Base-by-base conservation (phyloP, 1,140 invertebrate genomes). In the Drosophila pectinifera region DNA sequence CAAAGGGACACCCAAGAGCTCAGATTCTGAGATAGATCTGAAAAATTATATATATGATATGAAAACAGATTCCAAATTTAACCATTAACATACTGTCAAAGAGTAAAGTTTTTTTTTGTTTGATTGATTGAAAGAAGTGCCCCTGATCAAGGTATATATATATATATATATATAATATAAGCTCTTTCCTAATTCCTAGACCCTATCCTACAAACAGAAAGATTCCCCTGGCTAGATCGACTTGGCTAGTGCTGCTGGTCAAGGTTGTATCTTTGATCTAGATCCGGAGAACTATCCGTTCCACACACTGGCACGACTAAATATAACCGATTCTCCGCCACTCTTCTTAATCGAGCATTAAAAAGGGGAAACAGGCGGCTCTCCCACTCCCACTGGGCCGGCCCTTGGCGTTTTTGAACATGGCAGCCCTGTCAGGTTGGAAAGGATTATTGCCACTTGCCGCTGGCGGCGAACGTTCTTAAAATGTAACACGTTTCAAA, bases 401-500 rank as follows among this genome's bases (percentile, higher is more conserved):
- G 49, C 74, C 56, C 74, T 69, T 77, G 46, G 73, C 43, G 38
- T 74, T 48, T 34, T 63, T 38, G 31, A 73, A 74, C 74, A 73
- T 86, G 83, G 82, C 83, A 88, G 77, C 78, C 65, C 84, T 88
- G 83, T 88, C 83, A 88, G 70, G 85, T 88, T 88, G 73, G 57
- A 88, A 88, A 88, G 84, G 83, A 88, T 88, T 88, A 89, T 88
- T 89, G 83, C 83, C 79, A 86, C 83, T 88, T 88, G 84, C 84
- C 83, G 80, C 80, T 83, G 78, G 84, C 76, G 79, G 83, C 84
- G 84, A 77, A 80, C 83, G 83, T 89, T 88, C 83, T 88, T 89
- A 88, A 89, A 78, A 89, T 88, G 83, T 88, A 88, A 88, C 83
- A 88, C 84, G 83, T 89, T 89, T 88, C 75, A 88, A 88, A 88